phyloP scores from a whole-genome alignment of 2,113 vertebrate genomes.

The Athene cunicularia region DNA sequence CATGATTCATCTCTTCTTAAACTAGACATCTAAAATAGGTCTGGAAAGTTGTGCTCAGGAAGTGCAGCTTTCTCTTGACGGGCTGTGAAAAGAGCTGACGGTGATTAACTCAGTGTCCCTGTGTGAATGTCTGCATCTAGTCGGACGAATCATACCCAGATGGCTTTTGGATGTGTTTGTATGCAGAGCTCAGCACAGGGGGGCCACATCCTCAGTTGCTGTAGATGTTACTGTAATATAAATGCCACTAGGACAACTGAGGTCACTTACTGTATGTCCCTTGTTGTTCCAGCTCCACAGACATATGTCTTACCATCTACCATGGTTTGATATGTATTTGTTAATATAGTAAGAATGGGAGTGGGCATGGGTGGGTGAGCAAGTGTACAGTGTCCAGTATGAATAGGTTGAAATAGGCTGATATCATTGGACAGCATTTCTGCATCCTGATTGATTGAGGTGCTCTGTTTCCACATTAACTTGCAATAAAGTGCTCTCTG shows the following conservation, averaged over 20 bases:
- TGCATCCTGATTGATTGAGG: constrained; percentile 62
- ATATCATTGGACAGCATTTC: constrained; percentile 38
- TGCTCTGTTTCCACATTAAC: constrained; percentile 69
- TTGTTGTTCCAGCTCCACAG: not conserved
- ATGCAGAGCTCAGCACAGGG: not conserved
- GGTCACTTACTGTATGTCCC: not conserved
- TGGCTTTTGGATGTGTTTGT: constrained; percentile 51
- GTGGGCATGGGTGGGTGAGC: fast-evolving
- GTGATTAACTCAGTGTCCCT: constrained; percentile 28
- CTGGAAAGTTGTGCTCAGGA: constrained; percentile 38
- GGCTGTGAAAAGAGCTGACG: constrained; percentile 41
- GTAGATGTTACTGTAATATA: not conserved
- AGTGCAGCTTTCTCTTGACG: not conserved
- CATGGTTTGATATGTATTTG: not conserved
- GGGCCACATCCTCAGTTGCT: not conserved
- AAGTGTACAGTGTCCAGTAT: not conserved
- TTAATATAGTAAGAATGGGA: not conserved
- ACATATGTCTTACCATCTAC: not conserved
- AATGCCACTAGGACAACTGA: not conserved
- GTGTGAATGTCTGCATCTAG: constrained; percentile 14
- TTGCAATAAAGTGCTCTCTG: constrained; percentile 61
- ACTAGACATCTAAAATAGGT: constrained; percentile 32
- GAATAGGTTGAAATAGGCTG: constrained; percentile 37
- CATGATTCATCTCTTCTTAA: constrained; percentile 43
- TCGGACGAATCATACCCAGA: constrained; percentile 13